phyloP scores from a whole-genome alignment of 1,140 invertebrate genomes.

The Homalodisca vitripennis region DNA sequence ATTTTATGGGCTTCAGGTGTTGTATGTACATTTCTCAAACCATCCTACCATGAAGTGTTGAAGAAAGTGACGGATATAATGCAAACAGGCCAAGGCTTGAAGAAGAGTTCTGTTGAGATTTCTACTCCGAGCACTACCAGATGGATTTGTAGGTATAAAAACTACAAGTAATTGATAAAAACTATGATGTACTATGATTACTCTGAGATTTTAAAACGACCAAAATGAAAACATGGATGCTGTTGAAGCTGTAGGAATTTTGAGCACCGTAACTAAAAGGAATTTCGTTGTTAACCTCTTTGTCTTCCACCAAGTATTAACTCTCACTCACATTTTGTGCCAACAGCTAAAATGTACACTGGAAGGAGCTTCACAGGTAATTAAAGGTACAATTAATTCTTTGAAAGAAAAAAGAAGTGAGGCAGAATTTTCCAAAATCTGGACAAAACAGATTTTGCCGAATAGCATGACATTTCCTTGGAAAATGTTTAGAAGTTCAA shows the following conservation, averaged over 20 bases:
- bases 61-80: constrained; percentile 2
- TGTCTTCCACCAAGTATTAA: no score
- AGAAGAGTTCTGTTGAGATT: constrained; percentile 6
- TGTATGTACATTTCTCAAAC: constrained; percentile 16
- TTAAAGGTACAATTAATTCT: no score
- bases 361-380: constrained; percentile 17
- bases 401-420: constrained; percentile 15
- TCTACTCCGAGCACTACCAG: background rate
- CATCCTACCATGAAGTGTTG: background rate
- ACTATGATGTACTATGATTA: background rate
- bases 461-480: background rate
- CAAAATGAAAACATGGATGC: background rate
- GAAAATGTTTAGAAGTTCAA: background rate
- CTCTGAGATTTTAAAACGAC: background rate
- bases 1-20: no score
- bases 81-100: constrained; percentile 11
- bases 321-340: background rate
- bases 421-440: constrained; percentile 4
- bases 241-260: background rate
- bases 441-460: background rate
- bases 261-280: background rate
- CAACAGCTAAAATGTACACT: background rate
- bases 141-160: background rate
- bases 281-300: no score
- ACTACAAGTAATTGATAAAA: background rate